Base-by-base conservation (phyloP, 2,113 vertebrate genomes). In the Myotis yumanensis region DNA sequence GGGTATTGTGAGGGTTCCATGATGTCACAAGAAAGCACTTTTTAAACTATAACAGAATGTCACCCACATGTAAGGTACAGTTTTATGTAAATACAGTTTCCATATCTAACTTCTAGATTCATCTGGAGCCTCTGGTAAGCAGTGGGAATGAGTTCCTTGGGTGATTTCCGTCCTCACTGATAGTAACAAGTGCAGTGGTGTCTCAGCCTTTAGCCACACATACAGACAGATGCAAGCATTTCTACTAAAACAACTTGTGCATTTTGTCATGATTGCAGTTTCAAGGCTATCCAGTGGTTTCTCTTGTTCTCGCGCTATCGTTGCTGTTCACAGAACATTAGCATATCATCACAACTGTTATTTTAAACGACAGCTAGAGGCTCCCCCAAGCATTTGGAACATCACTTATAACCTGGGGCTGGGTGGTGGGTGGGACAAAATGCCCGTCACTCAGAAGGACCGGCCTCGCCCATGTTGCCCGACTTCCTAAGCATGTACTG, bases 331-430 rank as follows among this genome's bases (percentile, higher is more conserved):
- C 12, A 52, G 11, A 77, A 23, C 73, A 54, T 77, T 25, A 77
- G 17, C 5, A 91, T 37, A 75, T 85, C n/a, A 30, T 72, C 51
- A 62, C 54, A 73, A 85, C 17, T 52, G 3, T 28, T 89, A 62
- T 48, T 95, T 94, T 51, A 73, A 93, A 90, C 92, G 40, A 81
- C 80, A 80, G 89, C 20, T 57, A 59, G 73, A 92, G 7, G 2
- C 17, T 68, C 81, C 20, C 46, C 25, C 3, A 66, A 25, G 14
- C n/a, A 68, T 51, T 93, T 62, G 0, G n/a, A 79, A 92, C 73
- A 57, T 84, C 54, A 32, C 75, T 35, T 76, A 81, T 64, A 89
- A 37, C 18, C 35, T 51, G 23, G 30, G 1, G 23, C 51, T 83
- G 66, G 77, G 72, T 76, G 80, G 3, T 52, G 40, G 80, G 3